These are phyloP conservation scores for Progne subis DNA, from an alignment of 2,113 vertebrate genomes.

Conservation along the genomic window DNA sequence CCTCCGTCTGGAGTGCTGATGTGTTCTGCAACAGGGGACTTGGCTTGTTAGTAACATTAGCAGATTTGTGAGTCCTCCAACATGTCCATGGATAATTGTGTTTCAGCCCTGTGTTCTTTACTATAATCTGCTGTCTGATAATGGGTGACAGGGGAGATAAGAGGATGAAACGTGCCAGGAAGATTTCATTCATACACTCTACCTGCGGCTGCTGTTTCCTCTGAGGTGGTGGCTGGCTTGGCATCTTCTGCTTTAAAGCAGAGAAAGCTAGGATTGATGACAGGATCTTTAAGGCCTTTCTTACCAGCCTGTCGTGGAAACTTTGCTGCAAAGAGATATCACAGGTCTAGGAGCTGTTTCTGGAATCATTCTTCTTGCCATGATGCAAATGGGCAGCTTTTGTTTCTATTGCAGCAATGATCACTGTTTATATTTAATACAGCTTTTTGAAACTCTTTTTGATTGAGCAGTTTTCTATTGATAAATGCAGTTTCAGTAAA, in stretches of 20 bases:
- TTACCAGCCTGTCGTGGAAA: constrained; percentile 53
- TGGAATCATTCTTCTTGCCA: constrained; percentile 54
- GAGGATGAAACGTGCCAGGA: constrained; percentile 56
- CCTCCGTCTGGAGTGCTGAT: constrained; percentile 27
- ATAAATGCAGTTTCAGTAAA: not conserved
- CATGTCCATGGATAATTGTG: constrained; percentile 6
- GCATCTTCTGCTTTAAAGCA: constrained; percentile 62
- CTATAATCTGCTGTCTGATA: constrained; percentile 31
- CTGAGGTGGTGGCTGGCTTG: not conserved
- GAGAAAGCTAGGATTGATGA: constrained; percentile 63
- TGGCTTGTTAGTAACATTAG: constrained; percentile 14
- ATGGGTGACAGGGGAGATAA: constrained; percentile 31
- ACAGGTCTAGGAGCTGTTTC: constrained; percentile 60
- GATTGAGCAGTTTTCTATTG: not conserved
- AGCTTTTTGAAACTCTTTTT: not conserved
- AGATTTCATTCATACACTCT: constrained; percentile 14
- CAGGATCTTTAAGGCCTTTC: constrained; percentile 53
- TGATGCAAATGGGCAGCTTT: constrained; percentile 21
- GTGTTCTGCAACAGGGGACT: not conserved
- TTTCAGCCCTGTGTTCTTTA: constrained; percentile 40
- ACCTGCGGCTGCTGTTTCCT: constrained; percentile 22
- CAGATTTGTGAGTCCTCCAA: constrained; percentile 42
- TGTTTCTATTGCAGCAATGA: not conserved
- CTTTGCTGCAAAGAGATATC: constrained; percentile 61
- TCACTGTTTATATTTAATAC: not conserved